A percentile compares a stretch with the other conserved stretches of the same genome.
Conservation (phyloP, 2,113 vertebrate species). For the Oreotragus oreotragus region DNA sequence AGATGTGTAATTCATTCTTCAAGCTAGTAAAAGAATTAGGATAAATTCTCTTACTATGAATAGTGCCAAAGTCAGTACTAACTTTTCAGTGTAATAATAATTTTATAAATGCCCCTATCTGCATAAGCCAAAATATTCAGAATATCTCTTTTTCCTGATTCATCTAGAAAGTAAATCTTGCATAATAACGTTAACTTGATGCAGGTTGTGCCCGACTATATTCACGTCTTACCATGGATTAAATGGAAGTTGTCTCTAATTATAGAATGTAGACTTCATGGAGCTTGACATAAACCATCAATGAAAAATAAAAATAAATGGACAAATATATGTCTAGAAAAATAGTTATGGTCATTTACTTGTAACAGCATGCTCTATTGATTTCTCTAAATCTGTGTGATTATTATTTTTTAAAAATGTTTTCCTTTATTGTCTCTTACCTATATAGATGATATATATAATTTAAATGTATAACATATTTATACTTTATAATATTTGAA, state of each 20-base stretch:
- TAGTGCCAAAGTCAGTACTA: neutral
- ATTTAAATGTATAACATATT: neutral
- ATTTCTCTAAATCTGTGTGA: neutral
- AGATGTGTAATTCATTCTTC: neutral
- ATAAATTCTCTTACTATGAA: neutral
- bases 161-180: neutral
- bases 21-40: neutral
- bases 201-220: neutral
- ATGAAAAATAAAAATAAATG: constrained; percentile 24
- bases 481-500: neutral
- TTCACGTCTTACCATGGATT: neutral
- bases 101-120: neutral
- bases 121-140: neutral
- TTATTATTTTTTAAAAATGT: neutral
- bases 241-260: neutral
- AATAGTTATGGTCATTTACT: neutral
- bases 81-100: neutral
- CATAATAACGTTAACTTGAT: neutral
- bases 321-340: neutral
- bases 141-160: neutral
- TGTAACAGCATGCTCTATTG: neutral
- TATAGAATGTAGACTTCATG: neutral
- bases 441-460: neutral
- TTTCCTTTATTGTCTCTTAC: neutral
- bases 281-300: neutral